Base-by-base conservation (phyloP, 2,797 vertebrate genomes). In the Enteromius fasciolatus region DNA sequence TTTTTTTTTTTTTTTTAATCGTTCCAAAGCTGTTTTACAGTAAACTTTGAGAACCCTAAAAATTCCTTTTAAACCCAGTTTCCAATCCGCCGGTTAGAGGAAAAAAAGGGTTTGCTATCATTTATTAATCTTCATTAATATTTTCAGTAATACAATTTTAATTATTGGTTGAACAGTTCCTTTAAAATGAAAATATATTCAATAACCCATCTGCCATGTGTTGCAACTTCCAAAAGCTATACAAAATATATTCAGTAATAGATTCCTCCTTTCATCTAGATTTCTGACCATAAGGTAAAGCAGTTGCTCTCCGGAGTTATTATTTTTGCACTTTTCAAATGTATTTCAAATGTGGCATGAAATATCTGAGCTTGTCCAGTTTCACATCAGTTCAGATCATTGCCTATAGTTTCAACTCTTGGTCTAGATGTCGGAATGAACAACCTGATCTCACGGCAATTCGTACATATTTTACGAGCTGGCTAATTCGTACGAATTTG, bases 111-210 rank as follows among this genome's bases (percentile, higher is more conserved):
- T 50, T 73, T 52, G 9, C 4, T 4, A 7, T 73, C 18, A 33
- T 14, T 50, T 18, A 50, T 72, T 2, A 17, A 20, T n/a, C 4
- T 39, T 67, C 33, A n/a, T n/a, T 20, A 28, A 46, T 3, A 74
- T 54, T 74, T 74, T 74, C 31, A 57, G 33, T n/a, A 18, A 48
- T 25, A n/a, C 28, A 44, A 2, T 78, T 33, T 70, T 48, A 0
- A 12, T 39, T 63, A 64, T 66, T 28, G 15, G 9, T 33, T 66
- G n/a, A 6, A 20, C 46, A 20, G n/a, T 64, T 74, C 4, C n/a
- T 74, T 63, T 74, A 64, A 57, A 52, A 81, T 75, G 5, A 64
- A 74, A 48, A 41, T 66, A 23, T 66, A 64, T 41, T 66, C 23
- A 44, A n/a, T 54, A 74, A 25, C 10, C 70, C 59, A n/a, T 54